Percentiles rank a stretch among this genome's conserved stretches.
Evolutionary conservation across 2,888 invertebrate genomes (phyloP).

Genomic region (Formica aserva): DNA sequence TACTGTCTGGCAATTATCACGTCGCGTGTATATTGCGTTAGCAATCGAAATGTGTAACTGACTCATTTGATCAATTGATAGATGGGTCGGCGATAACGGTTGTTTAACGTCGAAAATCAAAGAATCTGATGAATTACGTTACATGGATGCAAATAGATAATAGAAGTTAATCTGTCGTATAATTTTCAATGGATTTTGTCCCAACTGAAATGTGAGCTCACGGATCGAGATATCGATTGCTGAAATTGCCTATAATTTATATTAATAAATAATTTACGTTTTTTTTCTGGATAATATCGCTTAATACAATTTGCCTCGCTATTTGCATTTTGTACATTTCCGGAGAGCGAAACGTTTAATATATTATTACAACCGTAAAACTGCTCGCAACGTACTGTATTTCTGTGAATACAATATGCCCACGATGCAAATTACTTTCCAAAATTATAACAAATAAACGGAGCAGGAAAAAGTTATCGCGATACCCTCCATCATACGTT

Average conservation of each 20-base stretch:
- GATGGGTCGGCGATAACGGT: background rate
- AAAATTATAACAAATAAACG: conserved; percentile 36
- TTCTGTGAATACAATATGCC: background rate
- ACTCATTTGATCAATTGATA: conserved; percentile 25
- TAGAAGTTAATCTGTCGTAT: background rate
- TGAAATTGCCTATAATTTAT: background rate
- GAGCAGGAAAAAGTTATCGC: conserved; percentile 32
- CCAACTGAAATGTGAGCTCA: background rate
- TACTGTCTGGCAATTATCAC: conserved; percentile 24
- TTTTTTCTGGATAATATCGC: background rate
- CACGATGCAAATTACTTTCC: conserved; percentile 26
- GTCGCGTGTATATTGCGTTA: background rate
- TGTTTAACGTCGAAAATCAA: conserved; percentile 16
- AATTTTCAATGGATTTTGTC: background rate
- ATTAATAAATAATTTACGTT: background rate
- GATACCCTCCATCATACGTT: conserved; percentile 30
- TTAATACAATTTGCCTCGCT: conserved; percentile 6
- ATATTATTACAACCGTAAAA: conserved; percentile 19
- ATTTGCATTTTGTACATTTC: conserved; percentile 9
- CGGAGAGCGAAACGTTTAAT: background rate
- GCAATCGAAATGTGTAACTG: conserved; percentile 8
- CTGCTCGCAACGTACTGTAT: background rate
- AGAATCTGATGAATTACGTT: background rate
- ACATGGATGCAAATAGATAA: background rate
- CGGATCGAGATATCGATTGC: background rate